phyloP scores from a whole-genome alignment of 2,797 vertebrate genomes.

The Microchirus variegatus region DNA sequence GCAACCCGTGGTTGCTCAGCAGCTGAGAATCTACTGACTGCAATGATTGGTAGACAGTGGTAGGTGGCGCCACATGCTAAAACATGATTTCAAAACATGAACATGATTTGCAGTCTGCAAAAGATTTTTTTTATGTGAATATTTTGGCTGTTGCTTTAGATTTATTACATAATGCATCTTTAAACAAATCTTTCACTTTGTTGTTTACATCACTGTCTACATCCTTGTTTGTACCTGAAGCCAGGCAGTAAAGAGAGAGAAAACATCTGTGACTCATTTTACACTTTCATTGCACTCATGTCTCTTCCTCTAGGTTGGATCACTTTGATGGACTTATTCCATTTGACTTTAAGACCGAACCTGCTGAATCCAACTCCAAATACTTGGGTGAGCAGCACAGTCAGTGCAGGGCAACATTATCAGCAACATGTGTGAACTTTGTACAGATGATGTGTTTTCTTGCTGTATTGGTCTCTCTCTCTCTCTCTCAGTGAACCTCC shows the following conservation, averaged over 20 bases:
- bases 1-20: no score
- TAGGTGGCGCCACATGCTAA: no score
- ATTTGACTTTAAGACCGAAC: constrained; percentile 82
- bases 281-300: not conserved
- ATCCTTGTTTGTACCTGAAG: not conserved
- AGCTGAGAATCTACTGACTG: no score
- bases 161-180: no score
- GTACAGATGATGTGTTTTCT: not conserved
- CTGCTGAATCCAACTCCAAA: constrained; percentile 76
- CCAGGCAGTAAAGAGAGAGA: not conserved
- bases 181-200: not conserved
- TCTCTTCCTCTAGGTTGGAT: constrained; percentile 65
- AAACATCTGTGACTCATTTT: not conserved
- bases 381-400: constrained; percentile 76
- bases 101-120: no score
- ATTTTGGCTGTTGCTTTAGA: no score
- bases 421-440: not conserved
- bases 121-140: no score
- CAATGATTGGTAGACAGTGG: no score
- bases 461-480: not conserved
- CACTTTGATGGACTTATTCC: constrained; percentile 81
- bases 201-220: not conserved
- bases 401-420: not conserved
- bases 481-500: constrained; percentile 72
- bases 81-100: no score